Conservation (phyloP, 2,797 vertebrate species). For the Lithobates sylvaticus region DNA sequence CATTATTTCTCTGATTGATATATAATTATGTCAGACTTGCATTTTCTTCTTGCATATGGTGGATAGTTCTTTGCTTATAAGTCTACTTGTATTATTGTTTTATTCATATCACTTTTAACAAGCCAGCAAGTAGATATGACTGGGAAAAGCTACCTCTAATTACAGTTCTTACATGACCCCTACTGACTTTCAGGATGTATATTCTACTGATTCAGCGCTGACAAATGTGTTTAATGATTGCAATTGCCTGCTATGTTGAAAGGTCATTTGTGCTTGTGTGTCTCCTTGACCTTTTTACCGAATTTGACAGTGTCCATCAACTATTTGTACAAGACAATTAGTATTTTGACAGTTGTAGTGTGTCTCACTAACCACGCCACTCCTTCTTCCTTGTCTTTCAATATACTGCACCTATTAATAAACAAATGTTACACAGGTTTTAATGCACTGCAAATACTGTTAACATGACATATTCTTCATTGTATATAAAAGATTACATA, state of each 20-base stretch:
- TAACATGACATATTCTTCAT: neutral
- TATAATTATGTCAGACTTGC: neutral
- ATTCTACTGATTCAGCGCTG: constrained; percentile 23
- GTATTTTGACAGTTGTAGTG: constrained; percentile 21
- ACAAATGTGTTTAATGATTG: constrained; percentile 53
- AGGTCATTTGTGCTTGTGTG: constrained; percentile 41
- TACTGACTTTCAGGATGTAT: constrained; percentile 27
- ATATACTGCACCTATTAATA: neutral
- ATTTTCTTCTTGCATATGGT: neutral
- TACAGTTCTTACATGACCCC: constrained; percentile 27
- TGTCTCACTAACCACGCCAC: constrained; percentile 13
- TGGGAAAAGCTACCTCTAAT: constrained; percentile 18
- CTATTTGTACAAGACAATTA: constrained; percentile 19
- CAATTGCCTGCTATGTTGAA: constrained; percentile 40
- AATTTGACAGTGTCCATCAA: constrained; percentile 45
- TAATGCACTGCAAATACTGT: too few relatives aligned
- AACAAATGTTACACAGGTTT: too few relatives aligned
- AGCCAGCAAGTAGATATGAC: neutral
- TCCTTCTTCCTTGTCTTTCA: neutral
- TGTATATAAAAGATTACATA: too few relatives aligned
- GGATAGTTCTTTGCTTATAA: neutral
- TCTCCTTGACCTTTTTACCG: constrained; percentile 47
- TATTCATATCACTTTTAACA: neutral
- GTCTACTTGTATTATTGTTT: constrained; percentile 21
- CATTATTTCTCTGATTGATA: neutral